phyloP scores from a whole-genome alignment of 2,113 vertebrate species.

The Psilopogon haemacephalus region DNA sequence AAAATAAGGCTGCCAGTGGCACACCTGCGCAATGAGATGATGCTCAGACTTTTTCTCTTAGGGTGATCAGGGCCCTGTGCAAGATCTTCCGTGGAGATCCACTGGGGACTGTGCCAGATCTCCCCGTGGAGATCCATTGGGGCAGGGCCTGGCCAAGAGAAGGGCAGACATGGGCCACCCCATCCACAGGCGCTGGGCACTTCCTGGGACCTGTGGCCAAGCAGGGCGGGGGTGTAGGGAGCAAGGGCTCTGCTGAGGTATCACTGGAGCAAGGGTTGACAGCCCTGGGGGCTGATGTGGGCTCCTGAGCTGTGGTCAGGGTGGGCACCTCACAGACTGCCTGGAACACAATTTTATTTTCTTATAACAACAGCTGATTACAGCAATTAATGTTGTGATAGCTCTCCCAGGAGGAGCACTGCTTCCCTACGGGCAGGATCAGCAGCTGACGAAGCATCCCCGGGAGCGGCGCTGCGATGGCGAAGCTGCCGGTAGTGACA shows the following conservation, averaged over 20 bases:
- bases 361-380: not conserved
- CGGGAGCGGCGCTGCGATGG: fast-evolving
- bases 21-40: fast-evolving
- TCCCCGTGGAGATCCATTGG: fast-evolving
- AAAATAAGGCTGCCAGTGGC: not conserved
- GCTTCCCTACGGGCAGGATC: not conserved
- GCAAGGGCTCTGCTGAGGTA: fast-evolving
- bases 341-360: not conserved
- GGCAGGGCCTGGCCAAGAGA: not conserved
- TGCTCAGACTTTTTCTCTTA: not conserved
- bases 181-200: fast-evolving
- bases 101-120: no score
- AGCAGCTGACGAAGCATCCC: fast-evolving
- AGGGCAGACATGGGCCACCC: not conserved
- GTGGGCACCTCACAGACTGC: not conserved
- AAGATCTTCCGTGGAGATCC: no score
- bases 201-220: not conserved
- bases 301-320: not conserved
- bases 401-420: not conserved
- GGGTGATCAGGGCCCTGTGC: not conserved
- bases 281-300: not conserved
- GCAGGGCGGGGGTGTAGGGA: not conserved
- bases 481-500: not conserved
- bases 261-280: not conserved
- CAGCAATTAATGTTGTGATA: not conserved